Conservation (phyloP, 2,797 vertebrate genomes). For the Remorina albescens region DNA sequence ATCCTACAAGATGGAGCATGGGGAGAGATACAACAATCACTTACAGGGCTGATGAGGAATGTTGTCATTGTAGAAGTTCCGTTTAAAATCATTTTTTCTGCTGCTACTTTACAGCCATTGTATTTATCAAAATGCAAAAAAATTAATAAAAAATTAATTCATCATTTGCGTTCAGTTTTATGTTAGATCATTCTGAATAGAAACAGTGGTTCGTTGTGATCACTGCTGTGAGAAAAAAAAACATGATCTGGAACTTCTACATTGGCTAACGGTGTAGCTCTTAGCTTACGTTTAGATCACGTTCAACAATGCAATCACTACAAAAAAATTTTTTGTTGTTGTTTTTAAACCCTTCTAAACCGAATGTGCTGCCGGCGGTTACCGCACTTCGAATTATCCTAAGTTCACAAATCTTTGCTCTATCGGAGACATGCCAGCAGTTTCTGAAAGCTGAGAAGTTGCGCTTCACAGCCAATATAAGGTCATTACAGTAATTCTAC, state of each 20-base stretch:
- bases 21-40: conserved; percentile 63
- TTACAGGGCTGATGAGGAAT: conserved; percentile 50
- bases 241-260: conserved; percentile 59
- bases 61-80: conserved; percentile 61
- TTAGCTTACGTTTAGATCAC: conserved; percentile 2
- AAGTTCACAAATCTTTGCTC: no score
- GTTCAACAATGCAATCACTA: conserved; percentile 44
- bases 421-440: no score
- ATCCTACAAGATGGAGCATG: conserved; percentile 55
- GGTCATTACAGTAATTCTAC: no score
- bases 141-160: background rate
- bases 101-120: background rate
- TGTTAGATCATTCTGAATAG: background rate
- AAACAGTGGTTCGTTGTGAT: background rate
- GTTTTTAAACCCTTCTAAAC: no score
- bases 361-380: no score
- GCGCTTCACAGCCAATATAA: no score
- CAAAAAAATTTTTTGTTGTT: conserved; percentile 16
- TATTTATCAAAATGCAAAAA: background rate
- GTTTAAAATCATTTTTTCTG: conserved; percentile 10
- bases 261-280: conserved; percentile 42
- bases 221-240: background rate
- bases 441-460: no score
- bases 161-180: conserved; percentile 2
- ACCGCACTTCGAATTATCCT: no score